phyloP scores from a whole-genome alignment of 2,888 invertebrate genomes.

The Conomelus anceps region DNA sequence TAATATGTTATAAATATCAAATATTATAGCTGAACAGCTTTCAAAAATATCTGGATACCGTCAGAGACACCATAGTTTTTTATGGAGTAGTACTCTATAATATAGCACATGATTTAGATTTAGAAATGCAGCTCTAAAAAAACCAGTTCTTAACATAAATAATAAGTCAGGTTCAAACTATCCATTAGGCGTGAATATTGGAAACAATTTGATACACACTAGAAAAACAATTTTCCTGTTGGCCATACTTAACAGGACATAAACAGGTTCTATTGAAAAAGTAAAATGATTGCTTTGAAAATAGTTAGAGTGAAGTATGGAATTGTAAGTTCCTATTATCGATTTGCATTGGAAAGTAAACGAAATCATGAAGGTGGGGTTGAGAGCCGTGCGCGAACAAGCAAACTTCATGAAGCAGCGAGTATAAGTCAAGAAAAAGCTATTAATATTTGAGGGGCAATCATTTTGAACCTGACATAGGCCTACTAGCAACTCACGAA shows the following conservation, averaged over 20 bases:
- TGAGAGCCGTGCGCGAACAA: no score
- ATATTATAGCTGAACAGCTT: no score
- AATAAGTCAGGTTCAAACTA: background rate
- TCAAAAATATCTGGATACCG: no score
- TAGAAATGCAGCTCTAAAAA: no score
- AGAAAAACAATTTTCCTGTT: background rate
- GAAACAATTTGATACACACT: background rate
- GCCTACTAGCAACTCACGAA: background rate
- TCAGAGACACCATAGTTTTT: no score
- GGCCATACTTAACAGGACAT: background rate
- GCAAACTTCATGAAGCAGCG: background rate
- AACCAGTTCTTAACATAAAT: no score
- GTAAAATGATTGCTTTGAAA: background rate
- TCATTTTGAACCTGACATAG: no score
- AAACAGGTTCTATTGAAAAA: background rate
- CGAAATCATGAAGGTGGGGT: background rate
- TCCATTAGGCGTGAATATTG: background rate
- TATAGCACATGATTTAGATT: no score
- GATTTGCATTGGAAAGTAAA: background rate
- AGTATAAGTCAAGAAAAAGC: background rate
- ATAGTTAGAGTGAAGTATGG: background rate
- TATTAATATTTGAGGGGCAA: background rate
- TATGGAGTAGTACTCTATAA: no score
- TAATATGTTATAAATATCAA: no score
- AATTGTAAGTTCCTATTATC: background rate